Conservation (phyloP, 2,888 invertebrate genomes). For the Strigamia transsilvanica region DNA sequence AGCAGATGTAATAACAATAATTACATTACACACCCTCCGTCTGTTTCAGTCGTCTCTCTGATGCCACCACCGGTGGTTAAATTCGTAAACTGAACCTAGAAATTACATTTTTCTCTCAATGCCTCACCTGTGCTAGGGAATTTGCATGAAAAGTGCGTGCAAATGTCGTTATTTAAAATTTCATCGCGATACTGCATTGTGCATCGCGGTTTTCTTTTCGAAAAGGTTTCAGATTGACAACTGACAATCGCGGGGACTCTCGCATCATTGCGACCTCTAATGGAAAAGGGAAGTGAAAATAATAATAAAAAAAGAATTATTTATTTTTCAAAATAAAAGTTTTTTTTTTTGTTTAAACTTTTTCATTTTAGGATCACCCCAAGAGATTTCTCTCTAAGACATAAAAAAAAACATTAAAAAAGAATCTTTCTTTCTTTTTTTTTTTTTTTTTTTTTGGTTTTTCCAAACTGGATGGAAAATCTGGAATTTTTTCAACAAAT, state of each 20-base stretch:
- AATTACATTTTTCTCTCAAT: too few relatives aligned
- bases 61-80: not conserved
- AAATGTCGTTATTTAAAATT: too few relatives aligned
- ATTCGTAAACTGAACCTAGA: not conserved
- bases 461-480: not conserved
- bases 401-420: too few relatives aligned
- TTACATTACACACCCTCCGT: not conserved
- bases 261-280: not conserved
- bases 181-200: not conserved
- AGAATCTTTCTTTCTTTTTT: not conserved
- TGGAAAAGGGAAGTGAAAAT: not conserved
- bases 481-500: not conserved
- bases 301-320: not conserved
- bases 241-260: not conserved
- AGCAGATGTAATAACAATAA: conserved; percentile 9
- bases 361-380: not conserved
- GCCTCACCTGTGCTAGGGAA: too few relatives aligned
- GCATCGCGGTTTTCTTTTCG: too few relatives aligned
- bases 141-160: too few relatives aligned
- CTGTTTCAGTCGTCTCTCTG: not conserved
- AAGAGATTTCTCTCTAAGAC: not conserved
- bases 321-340: not conserved
- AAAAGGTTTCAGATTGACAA: not conserved
- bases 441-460: not conserved
- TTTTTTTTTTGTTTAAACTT: not conserved